Evolutionary conservation across 2,888 invertebrate species (phyloP), one percentile per base, ranked within the genome.

Genomic region (Coremacera marginata): DNA sequence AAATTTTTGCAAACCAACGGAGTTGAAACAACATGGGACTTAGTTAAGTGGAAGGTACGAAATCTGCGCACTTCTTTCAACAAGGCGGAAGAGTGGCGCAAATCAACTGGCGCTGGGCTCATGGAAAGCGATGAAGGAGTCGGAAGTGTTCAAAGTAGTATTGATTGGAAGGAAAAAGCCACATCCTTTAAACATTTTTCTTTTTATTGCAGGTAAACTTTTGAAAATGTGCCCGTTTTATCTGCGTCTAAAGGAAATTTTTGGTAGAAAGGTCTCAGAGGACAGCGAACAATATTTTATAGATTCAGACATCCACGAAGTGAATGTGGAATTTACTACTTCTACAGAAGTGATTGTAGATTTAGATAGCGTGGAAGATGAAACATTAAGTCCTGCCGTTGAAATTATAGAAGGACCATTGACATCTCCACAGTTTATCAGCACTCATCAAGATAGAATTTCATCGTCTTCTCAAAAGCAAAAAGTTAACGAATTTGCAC

Each of bases 21-120:
- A 44, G 44, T 72, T 60, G 60, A 34, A 37, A 44, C 72, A 60
- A 44, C 60, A 9, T 72, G 72, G 72, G 72, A 72, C 49, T 37
- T 72, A 25, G 34, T 72, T 16, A 19, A 27, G 19, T 72, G 72
- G 72, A 72, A 57, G 25, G 27, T 72, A 44, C 16, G 72, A 60
- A 72, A 72, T 37, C 31, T 72, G 0, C 44, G 52, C 11, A n/a
- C 34, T n/a, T 62, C 19, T 44, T 72, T 37, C 37, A 31, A 37
- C 31, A 72, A 62, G 37, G 31, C 27, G 9, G 27, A 19, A 8
- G 37, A 72, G 16, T 72, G 72, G 72, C 72, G 19, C n/a, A 37
- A 55, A 37, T 72, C 72, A 22, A 62, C 72, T 57, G 72, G 31
- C 5, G 72, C 72, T 19, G 37, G 27, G 19, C 19, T 67, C 16